phyloP scores from a whole-genome alignment of 2,888 invertebrate genomes.

The Drosophila austrosaltans region DNA sequence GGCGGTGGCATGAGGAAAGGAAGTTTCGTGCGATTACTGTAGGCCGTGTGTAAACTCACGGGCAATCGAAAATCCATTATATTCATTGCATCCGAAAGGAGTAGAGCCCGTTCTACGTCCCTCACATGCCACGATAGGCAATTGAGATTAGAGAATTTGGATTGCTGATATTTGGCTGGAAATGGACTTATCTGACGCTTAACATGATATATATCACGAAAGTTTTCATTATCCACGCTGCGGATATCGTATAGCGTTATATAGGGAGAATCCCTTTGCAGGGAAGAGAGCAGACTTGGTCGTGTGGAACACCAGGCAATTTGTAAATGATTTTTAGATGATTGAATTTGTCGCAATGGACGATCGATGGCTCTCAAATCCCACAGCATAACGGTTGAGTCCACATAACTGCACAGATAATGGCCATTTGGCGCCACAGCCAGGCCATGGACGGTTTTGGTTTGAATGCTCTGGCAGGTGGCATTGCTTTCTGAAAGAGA shows the following conservation, averaged over 20 bases:
- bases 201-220: constrained; percentile 90
- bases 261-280: constrained; percentile 90
- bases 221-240: constrained; percentile 88
- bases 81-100: constrained; percentile 80
- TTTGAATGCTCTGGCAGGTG: constrained; percentile 85
- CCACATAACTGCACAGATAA: constrained; percentile 92
- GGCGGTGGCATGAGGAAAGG: constrained; percentile 68
- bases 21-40: constrained; percentile 80
- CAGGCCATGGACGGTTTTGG: constrained; percentile 93
- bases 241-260: constrained; percentile 94
- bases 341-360: constrained; percentile 89
- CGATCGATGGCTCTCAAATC: constrained; percentile 94
- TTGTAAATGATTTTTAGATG: constrained; percentile 86
- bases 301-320: constrained; percentile 95
- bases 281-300: constrained; percentile 90
- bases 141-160: constrained; percentile 84
- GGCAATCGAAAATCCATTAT: constrained; percentile 82
- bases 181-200: constrained; percentile 87
- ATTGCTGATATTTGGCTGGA: constrained; percentile 71
- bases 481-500: constrained; percentile 86
- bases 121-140: constrained; percentile 95
- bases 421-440: constrained; percentile 91
- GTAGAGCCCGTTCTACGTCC: constrained; percentile 85
- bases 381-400: constrained; percentile 93
- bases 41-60: constrained; percentile 78